Percentiles rank a stretch among this genome's conserved stretches.
Conservation (phyloP, 2,113 vertebrate species). For the Brienomyrus brachyistius region DNA sequence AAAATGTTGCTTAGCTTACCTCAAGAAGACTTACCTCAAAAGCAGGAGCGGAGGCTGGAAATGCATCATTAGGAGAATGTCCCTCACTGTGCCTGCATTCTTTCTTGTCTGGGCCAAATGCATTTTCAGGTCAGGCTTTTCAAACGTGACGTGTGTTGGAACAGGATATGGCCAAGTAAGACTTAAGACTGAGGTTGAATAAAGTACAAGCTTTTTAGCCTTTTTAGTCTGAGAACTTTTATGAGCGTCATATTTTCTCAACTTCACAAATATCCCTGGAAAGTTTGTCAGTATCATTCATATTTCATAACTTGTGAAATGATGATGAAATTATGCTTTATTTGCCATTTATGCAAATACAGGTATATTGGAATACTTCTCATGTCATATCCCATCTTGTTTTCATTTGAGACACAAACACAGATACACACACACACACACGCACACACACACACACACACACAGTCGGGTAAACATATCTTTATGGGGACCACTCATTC, state of each 20-base stretch:
- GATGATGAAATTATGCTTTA: not conserved
- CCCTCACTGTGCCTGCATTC: not conserved
- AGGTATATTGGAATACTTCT: not conserved
- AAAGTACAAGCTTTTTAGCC: not conserved
- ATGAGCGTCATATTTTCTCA: not conserved
- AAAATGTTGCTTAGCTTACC: not conserved
- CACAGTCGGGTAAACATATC: no score
- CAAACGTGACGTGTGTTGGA: not conserved
- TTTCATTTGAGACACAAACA: not conserved
- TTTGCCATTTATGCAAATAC: not conserved
- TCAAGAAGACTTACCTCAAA: constrained; percentile 2
- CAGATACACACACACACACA: no score
- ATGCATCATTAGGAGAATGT: not conserved
- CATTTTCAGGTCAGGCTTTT: not conserved
- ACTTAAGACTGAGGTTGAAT: not conserved
- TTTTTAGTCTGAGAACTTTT: not conserved
- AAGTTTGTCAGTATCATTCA: not conserved
- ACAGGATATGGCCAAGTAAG: not conserved
- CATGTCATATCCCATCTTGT: not conserved
- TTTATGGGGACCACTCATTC: no score
- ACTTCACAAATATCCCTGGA: not conserved
- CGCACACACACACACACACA: no score
- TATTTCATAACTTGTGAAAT: not conserved
- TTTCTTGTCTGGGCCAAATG: not conserved
- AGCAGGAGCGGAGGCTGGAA: not conserved